A percentile compares a stretch with the other conserved stretches of the same genome.
Conservation (phyloP, 1,140 invertebrate species). For the Paracyclopina nana region DNA sequence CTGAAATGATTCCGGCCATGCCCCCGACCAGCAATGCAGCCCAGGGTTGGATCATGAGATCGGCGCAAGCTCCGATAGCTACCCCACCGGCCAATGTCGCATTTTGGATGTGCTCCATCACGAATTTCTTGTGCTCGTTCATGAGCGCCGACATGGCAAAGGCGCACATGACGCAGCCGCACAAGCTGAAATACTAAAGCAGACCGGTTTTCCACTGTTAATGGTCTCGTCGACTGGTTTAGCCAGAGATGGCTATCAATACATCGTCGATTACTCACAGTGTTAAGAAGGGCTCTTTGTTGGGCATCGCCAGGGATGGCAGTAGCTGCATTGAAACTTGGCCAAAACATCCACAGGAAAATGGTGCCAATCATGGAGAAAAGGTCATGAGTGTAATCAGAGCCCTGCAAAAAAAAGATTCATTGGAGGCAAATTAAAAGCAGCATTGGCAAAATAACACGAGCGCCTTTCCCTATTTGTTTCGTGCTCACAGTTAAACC, state of each 20-base stretch:
- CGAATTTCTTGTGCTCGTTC: constrained; percentile 55
- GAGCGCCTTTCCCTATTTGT: too few species aligned
- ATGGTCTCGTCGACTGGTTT: too few species aligned
- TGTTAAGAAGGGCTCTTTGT: constrained; percentile 74
- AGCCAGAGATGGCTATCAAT: too few species aligned
- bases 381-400: constrained; percentile 62
- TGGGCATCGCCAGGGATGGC: constrained; percentile 35
- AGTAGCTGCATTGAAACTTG: constrained; percentile 61
- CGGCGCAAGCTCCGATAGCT: constrained; percentile 38
- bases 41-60: constrained; percentile 64
- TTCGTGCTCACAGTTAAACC: too few species aligned
- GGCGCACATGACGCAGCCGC: constrained; percentile 55
- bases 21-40: constrained; percentile 65
- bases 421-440: too few species aligned
- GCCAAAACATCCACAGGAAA: constrained; percentile 91
- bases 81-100: constrained; percentile 55
- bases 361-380: constrained; percentile 86
- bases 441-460: too few species aligned
- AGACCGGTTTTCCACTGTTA: too few species aligned
- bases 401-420: too few species aligned
- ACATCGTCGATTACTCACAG: too few species aligned
- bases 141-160: constrained; percentile 61
- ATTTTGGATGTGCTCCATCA: constrained; percentile 76
- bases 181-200: constrained; percentile 62
- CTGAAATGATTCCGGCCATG: constrained; percentile 56